Evolutionary conservation across 2,797 vertebrate genomes (phyloP), one percentile per base, ranked within the genome.

Genomic region (Adelosebastes latens): DNA sequence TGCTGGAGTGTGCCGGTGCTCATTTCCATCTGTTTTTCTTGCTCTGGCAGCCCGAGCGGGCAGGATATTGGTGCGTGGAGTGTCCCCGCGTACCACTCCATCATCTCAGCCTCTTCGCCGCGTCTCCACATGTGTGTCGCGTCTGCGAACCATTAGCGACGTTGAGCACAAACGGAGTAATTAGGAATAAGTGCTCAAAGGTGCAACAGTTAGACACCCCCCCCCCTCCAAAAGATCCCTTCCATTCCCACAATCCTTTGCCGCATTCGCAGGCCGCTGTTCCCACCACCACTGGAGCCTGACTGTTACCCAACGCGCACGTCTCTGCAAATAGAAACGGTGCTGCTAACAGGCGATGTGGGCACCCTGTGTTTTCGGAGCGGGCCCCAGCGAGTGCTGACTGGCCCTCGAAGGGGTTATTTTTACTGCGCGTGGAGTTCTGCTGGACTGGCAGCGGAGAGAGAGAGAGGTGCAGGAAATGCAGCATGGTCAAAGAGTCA

Each of bases 121-220:
- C 34, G 83, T 83, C 70, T 73, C 78, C 81, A 82, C 84, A 87
- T 89, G 84, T 86, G 87, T 79, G 88, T 83, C 76, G 24, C 75
- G 91, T 87, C 95, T 96, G 96, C 60, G 42, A 95, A 84, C 93
- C 90, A 94, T 96, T 96, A 95, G 89, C 84, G 22, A 71, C 12
- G 79, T 79, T 2, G 68, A 81, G 86, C 86, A 86, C 89, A 92
- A 92, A 92, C 72, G 87, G 83, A 89, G 89, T 94, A 91, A 96
- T 96, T 96, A 95, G 87, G 89, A 91, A 79, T 94, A 95, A 96
- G 91, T 94, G 94, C 93, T 95, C 82, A 94, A 96, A 95, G 95
- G 94, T 94, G 94, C 89, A 90, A 95, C 88, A 55, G 84, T 87
- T 77, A 66, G 77, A 87, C 78, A 82, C 82, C 69, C 67, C 20